Base-by-base conservation (phyloP, 2,113 vertebrate genomes). In the Solenodon paradoxus region DNA sequence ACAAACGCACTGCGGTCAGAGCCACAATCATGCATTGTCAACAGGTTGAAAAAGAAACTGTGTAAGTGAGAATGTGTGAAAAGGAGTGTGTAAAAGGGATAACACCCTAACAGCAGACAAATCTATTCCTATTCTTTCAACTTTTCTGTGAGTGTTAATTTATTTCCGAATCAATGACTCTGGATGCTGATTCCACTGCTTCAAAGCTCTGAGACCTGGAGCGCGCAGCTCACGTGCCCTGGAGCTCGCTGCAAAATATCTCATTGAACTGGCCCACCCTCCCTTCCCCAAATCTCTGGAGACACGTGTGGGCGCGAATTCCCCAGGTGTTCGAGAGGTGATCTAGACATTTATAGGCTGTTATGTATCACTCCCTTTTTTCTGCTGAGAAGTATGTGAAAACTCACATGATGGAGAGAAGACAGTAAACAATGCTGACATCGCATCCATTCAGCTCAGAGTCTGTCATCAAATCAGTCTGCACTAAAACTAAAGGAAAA, bases 181-280 rank as follows among this genome's bases (percentile, higher is more conserved):
- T 11, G 15, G 16, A 35, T 12, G 47, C 74, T 4, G 4, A 42
- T 30, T 8, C 11, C 51, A 32, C 1, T 3, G 2, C 68, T 53
- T 61, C 0, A 2, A 51, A 64, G 38, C 53, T 64, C 24, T 26
- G 38, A 35, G 40, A 20, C 30, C 32, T 9, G 40, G 30, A 16
- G 42, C n/a, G 5, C 8, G 3, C 0, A 0, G 15, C 19, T 40
- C 7, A 26, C 0, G 26, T 75, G 49, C 30, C 59, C 40, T 2
- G 12, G 16, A 17, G 51, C 77, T 53, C 55, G 7, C 47, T 7
- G 8, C 57, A 66, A 84, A 84, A 64, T 4, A 9, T 11, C 40
- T 42, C 20, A 30, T 30, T 16, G 3, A 17, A 49, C 28, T 59
- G 55, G 16, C 12, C 26, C n/a, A 16, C 49, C 55, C 49, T 30